Percentiles rank a stretch among this genome's conserved stretches.
Evolutionary conservation across 2,113 vertebrate genomes (phyloP).

Genomic region (Limnothrissa miodon): DNA sequence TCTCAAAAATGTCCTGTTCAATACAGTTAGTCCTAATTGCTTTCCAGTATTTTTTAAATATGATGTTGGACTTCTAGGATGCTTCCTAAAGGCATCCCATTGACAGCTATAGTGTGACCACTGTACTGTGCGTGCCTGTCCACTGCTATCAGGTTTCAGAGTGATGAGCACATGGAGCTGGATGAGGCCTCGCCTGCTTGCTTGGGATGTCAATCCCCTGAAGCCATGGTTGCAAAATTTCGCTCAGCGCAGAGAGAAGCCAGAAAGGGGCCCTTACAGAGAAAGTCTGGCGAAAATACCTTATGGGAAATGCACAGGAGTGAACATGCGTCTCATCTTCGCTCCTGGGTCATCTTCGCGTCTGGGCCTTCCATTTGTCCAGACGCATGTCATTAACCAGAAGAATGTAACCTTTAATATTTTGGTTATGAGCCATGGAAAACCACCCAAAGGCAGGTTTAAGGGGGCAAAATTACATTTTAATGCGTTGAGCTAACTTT

Average conservation of each 20-base stretch:
- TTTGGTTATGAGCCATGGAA: conserved; percentile 57
- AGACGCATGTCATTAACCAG: conserved; percentile 44
- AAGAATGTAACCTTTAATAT: conserved; percentile 58
- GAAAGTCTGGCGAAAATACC: conserved; percentile 60
- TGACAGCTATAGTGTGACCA: conserved; percentile 15
- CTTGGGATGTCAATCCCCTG: conserved; percentile 72
- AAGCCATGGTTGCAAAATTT: conserved; percentile 64
- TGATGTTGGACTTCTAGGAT: background rate
- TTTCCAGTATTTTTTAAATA: background rate
- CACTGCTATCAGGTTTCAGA: conserved; percentile 32
- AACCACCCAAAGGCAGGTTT: conserved; percentile 41
- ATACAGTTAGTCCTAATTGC: background rate
- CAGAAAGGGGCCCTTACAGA: conserved; percentile 65
- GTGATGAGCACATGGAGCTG: background rate
- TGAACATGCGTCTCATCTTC: conserved; percentile 46
- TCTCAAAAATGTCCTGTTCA: background rate
- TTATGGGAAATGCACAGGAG: conserved; percentile 52
- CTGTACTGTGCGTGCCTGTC: background rate
- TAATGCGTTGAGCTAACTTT: conserved; percentile 20
- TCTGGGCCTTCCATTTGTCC: conserved; percentile 48
- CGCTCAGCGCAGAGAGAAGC: conserved; percentile 54
- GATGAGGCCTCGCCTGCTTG: conserved; percentile 39
- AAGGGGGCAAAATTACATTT: background rate
- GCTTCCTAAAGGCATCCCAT: background rate
- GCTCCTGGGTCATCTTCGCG: conserved; percentile 47